Evolutionary conservation across 2,797 vertebrate species (phyloP).

Genomic region (Rhinatrema bivittatum): DNA sequence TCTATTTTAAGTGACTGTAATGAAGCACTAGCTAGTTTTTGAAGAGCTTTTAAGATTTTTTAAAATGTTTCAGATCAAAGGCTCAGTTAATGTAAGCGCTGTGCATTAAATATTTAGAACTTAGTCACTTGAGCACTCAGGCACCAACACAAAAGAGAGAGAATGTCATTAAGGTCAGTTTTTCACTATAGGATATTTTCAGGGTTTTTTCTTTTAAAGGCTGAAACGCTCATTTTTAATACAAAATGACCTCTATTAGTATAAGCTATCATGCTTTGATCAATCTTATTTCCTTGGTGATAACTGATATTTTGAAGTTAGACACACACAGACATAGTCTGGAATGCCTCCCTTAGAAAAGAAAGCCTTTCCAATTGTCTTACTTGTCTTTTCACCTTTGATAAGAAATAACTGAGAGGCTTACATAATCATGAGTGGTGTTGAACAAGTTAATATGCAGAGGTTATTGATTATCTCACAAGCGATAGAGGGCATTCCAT

Average conservation of each 20-base stretch:
- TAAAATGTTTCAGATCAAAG: conserved; percentile 63
- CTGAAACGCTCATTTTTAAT: conserved; percentile 32
- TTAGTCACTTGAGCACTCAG: conserved; percentile 48
- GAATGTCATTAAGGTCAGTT: conserved; percentile 39
- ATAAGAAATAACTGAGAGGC: too few species aligned
- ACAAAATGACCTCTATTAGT: conserved; percentile 24
- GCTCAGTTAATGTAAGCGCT: conserved; percentile 51
- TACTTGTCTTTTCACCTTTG: too few species aligned
- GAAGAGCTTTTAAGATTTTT: conserved; percentile 60
- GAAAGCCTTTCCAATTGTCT: too few species aligned
- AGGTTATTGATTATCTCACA: too few species aligned
- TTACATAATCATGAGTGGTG: too few species aligned
- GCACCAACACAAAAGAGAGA: conserved; percentile 41
- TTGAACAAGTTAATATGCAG: too few species aligned
- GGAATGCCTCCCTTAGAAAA: too few species aligned
- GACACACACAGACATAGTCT: too few species aligned
- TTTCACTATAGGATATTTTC: conserved; percentile 37
- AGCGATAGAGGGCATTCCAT: too few species aligned
- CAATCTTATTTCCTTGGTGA: conserved; percentile 19
- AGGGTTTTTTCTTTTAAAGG: conserved; percentile 43
- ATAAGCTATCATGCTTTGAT: conserved; percentile 27
- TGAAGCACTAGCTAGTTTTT: conserved; percentile 60
- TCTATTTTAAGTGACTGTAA: conserved; percentile 65
- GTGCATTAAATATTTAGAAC: conserved; percentile 61
- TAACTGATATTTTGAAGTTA: too few species aligned